phyloP scores from a whole-genome alignment of 1,140 invertebrate species.

The Sitobion miscanthi region DNA sequence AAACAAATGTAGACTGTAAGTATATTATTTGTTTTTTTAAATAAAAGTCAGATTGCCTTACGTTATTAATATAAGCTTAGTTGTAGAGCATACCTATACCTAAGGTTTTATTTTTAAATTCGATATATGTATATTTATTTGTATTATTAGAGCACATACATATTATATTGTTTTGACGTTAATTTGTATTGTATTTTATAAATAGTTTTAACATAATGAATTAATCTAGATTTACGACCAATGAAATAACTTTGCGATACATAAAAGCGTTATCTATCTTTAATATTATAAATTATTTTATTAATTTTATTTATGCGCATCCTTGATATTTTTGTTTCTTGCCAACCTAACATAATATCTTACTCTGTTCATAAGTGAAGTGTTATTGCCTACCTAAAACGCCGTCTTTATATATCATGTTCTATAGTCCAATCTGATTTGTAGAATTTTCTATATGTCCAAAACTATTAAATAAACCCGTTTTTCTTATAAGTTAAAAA shows the following conservation, averaged over 20 bases:
- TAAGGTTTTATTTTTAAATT: too few species aligned
- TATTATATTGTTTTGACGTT: background rate
- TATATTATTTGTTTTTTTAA: background rate
- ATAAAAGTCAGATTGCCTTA: background rate
- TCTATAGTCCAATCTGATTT: background rate
- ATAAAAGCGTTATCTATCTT: background rate
- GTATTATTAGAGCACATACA: background rate
- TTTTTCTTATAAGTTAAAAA: conserved; percentile 5
- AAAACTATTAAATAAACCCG: background rate
- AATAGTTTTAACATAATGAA: background rate
- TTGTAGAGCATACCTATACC: too few species aligned
- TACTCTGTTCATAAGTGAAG: background rate
- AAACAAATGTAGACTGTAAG: background rate
- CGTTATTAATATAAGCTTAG: background rate
- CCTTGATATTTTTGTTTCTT: background rate
- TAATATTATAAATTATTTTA: background rate
- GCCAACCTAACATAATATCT: background rate
- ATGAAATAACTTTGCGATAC: background rate
- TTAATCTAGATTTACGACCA: background rate
- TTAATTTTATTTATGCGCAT: background rate
- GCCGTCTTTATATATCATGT: conserved; percentile 8
- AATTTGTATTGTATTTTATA: background rate
- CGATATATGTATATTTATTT: background rate
- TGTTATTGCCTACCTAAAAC: conserved; percentile 25
- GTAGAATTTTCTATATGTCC: background rate